Evolutionary conservation across 2,113 vertebrate species (phyloP), one percentile per base, ranked within the genome.

Genomic region (Nerophis lumbriciformis): DNA sequence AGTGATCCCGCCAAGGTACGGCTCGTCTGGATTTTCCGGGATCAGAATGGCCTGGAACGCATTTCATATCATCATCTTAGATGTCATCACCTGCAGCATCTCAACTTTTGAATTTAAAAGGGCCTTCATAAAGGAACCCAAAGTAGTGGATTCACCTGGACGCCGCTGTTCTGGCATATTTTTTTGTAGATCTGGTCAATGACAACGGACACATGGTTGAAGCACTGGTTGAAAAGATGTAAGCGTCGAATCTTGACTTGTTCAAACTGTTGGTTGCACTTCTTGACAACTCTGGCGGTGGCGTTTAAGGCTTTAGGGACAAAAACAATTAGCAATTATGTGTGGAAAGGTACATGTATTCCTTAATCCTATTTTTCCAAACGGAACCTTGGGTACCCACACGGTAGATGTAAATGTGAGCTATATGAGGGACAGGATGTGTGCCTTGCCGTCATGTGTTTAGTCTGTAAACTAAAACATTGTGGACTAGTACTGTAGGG

Each of bases 121-220:
- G n/a, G 0, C 49, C 16, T 51, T 51, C 12, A 14, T 11, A n/a
- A 28, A 13, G 15, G 14, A 28, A 35, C 1, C 6, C 28, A 1
- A 36, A 48, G 47, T 3, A 28, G 45, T 44, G 38, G 19, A 21
- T 19, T 61, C 66, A 98, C 97, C 91, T 99, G 97, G 66, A 96
- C 95, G 11, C 95, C 94, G 64, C 5, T 70, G 89, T 95, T 97
- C 64, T 89, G 91, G 89, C 94, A 97, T 10, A 99, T 91, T 66
- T 85, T 84, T 86, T 99, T 98, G 88, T 98, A 99, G 88, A 97
- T 95, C 53, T 91, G 88, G 79, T 96, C 94, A 47, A 97, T 93
- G 11, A 92, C 86, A 19, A 93, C 0, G 0, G 86, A 93, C 63
- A 98, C 82, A 0, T 96, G 94, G 66, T 99, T 94, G 66, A 98